These are phyloP conservation scores for Rhysida immarginata DNA, from an alignment of 1,140 invertebrate species.

Conservation along the genomic window DNA sequence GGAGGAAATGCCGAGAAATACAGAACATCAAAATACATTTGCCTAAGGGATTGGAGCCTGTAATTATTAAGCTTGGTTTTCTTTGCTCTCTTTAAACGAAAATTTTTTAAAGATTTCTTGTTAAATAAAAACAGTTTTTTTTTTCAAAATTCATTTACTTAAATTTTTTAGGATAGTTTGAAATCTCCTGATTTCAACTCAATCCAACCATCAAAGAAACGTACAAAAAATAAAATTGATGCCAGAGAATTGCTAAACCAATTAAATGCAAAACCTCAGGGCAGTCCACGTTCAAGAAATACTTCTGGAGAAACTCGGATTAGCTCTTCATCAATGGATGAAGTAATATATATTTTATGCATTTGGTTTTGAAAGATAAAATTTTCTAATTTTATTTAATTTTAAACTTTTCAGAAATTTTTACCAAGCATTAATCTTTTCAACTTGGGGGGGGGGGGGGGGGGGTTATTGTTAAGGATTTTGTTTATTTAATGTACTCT, in stretches of 20 bases:
- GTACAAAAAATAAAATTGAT: too few species aligned
- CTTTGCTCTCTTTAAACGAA: too few species aligned
- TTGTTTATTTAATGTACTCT: too few species aligned
- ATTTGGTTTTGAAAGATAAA: too few species aligned
- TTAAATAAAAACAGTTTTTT: too few species aligned
- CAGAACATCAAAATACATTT: conserved; percentile 2
- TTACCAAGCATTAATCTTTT: too few species aligned
- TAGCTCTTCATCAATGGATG: not conserved
- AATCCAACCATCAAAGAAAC: too few species aligned
- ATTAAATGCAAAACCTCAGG: not conserved
- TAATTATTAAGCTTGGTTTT: not conserved
- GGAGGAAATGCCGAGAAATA: not conserved
- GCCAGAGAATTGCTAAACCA: not conserved
- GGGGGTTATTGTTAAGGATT: too few species aligned
- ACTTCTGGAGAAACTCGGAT: not conserved
- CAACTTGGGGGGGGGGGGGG: too few species aligned
- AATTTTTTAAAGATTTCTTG: too few species aligned
- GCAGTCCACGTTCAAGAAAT: not conserved
- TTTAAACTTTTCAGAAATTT: too few species aligned
- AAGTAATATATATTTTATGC: not conserved
- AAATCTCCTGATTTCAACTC: not conserved
- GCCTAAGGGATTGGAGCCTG: not conserved
- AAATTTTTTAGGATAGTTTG: not conserved
- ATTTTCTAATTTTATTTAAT: too few species aligned
- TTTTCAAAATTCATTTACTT: not conserved